phyloP scores from a whole-genome alignment of 2,113 vertebrate species.

The Excalfactoria chinensis region DNA sequence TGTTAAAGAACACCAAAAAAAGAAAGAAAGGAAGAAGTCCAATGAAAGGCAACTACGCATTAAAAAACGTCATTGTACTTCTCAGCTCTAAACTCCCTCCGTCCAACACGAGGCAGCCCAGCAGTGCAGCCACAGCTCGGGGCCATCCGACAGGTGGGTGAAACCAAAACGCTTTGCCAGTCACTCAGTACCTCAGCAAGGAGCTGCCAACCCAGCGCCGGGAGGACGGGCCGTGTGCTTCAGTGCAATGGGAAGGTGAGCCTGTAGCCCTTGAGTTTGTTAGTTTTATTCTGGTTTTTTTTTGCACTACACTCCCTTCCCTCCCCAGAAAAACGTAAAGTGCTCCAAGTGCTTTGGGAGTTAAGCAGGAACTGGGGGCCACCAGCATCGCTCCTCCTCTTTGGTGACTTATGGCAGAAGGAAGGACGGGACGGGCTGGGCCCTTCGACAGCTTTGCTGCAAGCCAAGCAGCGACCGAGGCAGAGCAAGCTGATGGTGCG shows the following conservation, averaged over 20 bases:
- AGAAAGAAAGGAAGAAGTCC: neutral
- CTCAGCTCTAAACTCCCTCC: conserved; percentile 77
- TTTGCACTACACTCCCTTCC: conserved; percentile 69
- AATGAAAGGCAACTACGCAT: conserved; percentile 78
- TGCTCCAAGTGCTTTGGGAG: conserved; percentile 83
- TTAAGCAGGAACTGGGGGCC: conserved; percentile 71
- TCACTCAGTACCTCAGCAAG: conserved; percentile 42
- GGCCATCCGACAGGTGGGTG: neutral
- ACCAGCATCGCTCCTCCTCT: conserved; percentile 59
- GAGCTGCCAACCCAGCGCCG: neutral
- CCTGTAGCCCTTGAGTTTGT: conserved; percentile 72
- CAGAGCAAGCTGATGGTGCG: neutral
- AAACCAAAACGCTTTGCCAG: conserved; percentile 36
- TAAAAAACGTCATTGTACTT: conserved; percentile 71
- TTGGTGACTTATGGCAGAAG: conserved; percentile 69
- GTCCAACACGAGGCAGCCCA: conserved; percentile 59
- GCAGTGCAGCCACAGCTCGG: neutral
- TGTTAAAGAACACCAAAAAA: conserved; percentile 62
- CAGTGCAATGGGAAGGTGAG: conserved; percentile 74
- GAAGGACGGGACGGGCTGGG: neutral
- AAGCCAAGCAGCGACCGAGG: neutral
- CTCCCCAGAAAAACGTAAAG: conserved; percentile 77
- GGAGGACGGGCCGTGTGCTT: conserved; percentile 68
- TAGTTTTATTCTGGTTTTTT: neutral
- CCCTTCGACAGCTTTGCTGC: neutral